Percentiles rank a stretch among this genome's conserved stretches.
Conservation (phyloP, 2,888 invertebrate species). For the Dromius quadrimaculatus region DNA sequence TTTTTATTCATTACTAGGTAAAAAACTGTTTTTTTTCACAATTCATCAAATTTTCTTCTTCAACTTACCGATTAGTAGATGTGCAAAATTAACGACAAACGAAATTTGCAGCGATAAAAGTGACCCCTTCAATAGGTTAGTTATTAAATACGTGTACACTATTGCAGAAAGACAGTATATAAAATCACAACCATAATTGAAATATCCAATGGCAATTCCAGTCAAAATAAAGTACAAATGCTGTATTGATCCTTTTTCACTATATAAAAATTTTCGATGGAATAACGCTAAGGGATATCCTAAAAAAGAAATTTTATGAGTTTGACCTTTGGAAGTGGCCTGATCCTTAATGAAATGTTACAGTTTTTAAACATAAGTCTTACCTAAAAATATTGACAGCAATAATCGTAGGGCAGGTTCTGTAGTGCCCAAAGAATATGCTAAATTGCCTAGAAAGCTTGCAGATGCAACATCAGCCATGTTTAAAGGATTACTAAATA, state of each 20-base stretch:
- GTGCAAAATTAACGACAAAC: slow-evolving; percentile 85
- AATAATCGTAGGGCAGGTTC: slow-evolving; percentile 63
- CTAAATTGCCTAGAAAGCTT: slow-evolving; percentile 56
- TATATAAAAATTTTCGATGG: slow-evolving; percentile 73
- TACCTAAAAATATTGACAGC: slow-evolving; percentile 64
- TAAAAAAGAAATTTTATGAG: slow-evolving; percentile 63
- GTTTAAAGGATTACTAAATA: slow-evolving; percentile 11
- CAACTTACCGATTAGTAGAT: slow-evolving; percentile 74
- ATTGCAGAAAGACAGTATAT: slow-evolving; percentile 83
- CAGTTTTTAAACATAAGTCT: slow-evolving; percentile 52
- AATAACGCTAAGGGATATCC: slow-evolving; percentile 80
- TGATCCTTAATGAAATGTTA: slow-evolving; percentile 5
- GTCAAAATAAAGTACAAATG: slow-evolving; percentile 80
- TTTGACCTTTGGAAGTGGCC: slow-evolving; percentile 20
- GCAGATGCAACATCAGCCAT: slow-evolving; percentile 34
- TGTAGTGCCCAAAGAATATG: slow-evolving; percentile 59
- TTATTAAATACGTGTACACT: slow-evolving; percentile 76
- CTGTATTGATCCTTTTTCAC: slow-evolving; percentile 71
- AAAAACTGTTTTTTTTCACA: background rate
- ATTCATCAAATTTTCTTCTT: background rate
- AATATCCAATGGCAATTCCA: slow-evolving; percentile 82
- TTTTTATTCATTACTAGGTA: background rate
- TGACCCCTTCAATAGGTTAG: slow-evolving; percentile 75
- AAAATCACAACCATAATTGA: slow-evolving; percentile 85
- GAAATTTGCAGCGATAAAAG: slow-evolving; percentile 75